Percentiles rank a stretch among this genome's conserved stretches.
Evolutionary conservation across 2,888 invertebrate species (phyloP).

Genomic region (Nephrotoma guestfalica): DNA sequence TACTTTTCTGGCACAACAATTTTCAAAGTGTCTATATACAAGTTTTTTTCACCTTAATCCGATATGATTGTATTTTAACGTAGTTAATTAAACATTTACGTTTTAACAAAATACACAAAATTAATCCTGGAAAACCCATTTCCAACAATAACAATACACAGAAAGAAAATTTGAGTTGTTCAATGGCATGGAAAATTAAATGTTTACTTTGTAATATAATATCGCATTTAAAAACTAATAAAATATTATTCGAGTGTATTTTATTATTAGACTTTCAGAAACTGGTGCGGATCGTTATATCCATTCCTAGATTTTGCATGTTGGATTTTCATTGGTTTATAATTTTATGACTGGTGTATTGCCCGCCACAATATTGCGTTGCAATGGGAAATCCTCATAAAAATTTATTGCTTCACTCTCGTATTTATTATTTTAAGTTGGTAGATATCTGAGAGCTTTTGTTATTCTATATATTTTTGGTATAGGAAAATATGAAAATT

Average conservation of each 20-base stretch:
- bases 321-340: neutral
- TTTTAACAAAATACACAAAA: neutral
- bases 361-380: neutral
- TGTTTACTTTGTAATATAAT: neutral
- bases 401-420: neutral
- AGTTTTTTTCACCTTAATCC: neutral
- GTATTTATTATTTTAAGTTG: neutral
- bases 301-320: neutral
- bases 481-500: neutral
- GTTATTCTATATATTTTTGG: neutral
- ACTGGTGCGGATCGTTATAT: neutral
- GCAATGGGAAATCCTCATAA: neutral
- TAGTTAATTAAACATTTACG: neutral
- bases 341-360: neutral
- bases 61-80: neutral
- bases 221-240: neutral
- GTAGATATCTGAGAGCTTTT: neutral
- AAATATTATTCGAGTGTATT: neutral
- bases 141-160: neutral
- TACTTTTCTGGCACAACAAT: too few relatives aligned
- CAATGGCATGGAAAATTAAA: neutral
- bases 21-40: too few relatives aligned
- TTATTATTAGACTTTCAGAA: neutral
- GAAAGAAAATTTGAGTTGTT: neutral
- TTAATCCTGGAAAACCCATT: neutral